Evolutionary conservation across 2,113 vertebrate genomes (phyloP).

Genomic region (Acanthisitta chloris): DNA sequence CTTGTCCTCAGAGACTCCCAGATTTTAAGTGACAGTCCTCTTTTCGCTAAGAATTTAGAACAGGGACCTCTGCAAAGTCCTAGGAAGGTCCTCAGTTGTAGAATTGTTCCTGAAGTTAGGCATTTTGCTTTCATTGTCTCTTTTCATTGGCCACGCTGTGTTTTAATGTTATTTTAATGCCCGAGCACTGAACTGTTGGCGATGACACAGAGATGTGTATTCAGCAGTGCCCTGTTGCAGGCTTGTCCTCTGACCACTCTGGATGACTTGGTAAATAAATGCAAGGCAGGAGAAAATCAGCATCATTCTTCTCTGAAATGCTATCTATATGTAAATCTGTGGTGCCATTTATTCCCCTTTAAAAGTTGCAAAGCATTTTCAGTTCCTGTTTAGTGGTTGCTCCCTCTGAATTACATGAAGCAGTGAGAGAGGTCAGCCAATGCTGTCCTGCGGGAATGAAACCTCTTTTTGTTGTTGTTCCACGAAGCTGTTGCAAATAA

Average conservation of each 20-base stretch:
- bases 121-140: not conserved
- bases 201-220: not conserved
- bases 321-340: constrained; percentile 23
- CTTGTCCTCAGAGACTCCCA: rapidly evolving
- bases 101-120: not conserved
- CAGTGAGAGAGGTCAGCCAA: not conserved
- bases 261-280: not conserved
- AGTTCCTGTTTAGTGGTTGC: not conserved
- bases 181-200: not conserved
- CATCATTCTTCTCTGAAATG: not conserved
- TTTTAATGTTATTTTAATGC: not conserved
- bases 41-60: not conserved
- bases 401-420: constrained; percentile 32
- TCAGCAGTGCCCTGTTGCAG: not conserved
- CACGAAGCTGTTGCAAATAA: constrained; percentile 11
- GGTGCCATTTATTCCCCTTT: not conserved
- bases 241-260: not conserved
- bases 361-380: constrained; percentile 2
- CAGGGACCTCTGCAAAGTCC: not conserved
- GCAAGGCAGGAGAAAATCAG: not conserved
- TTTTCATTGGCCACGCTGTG: not conserved
- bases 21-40: not conserved
- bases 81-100: not conserved
- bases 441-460: not conserved
- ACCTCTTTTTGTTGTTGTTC: constrained; percentile 8